Evolutionary conservation across 2,797 vertebrate species (phyloP), one percentile per base, ranked within the genome.

Genomic region (Avahi laniger): DNA sequence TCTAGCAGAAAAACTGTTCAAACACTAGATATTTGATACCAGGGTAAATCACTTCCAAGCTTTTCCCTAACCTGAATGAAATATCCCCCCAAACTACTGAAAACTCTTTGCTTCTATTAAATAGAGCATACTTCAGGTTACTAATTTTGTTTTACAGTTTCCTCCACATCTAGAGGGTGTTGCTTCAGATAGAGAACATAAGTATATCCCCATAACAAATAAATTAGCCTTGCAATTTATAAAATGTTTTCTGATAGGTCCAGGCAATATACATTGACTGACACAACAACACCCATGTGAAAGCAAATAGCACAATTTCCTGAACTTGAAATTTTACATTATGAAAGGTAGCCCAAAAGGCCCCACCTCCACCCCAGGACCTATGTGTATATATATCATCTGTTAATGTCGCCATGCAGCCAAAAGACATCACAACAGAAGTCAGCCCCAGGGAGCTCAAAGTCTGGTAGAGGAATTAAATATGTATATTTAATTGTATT

Each of bases 321-420:
- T 69, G 14, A 96, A 79, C 41, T 80, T 92, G 17, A 95, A 93
- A 95, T 89, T 30, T 79, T 15, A 48, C 9, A 70, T 80, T 65
- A 88, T 33, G 6, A 79, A 76, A 85, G 26, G 46, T 20, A 65
- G 11, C 5, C 9, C 30, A 83, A 92, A 63, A 89, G 30, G 30
- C 8, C 30, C 33, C 28, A 20, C 20, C n/a, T 82, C 48, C 10
- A 70, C 54, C 7, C 14, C 24, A 72, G 17, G 17, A 41, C 46
- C 30, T 63, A 2, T 67, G 33, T 57, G 18, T 70, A 17, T 15
- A 22, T 61, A 18, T 61, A 28, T 52, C 3, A 85, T 70, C 52
- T 89, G 20, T 80, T 48, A 86, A 89, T 52, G 57, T 35, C 9
- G 11, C 1, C 10, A 0, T 87, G 26, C 14, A 83, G 30, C 35